Percentiles rank a stretch among this genome's conserved stretches.
Evolutionary conservation across 2,888 invertebrate species (phyloP).

Genomic region (Perizoma flavofasciatum): DNA sequence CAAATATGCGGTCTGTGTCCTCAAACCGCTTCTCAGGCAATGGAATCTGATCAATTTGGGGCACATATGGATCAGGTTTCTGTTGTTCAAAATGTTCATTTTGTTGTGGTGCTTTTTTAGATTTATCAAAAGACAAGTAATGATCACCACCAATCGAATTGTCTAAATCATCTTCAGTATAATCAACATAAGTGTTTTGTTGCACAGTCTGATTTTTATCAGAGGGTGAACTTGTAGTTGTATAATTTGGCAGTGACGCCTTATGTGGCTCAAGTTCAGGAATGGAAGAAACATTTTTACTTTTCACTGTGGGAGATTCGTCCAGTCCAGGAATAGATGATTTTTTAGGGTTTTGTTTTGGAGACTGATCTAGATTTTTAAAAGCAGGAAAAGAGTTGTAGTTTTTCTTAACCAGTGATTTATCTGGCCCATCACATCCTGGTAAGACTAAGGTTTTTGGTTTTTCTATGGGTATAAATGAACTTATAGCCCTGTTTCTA

Average conservation of each 20-base stretch:
- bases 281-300: slow-evolving; percentile 7
- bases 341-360: slow-evolving; percentile 2
- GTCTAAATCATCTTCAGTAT: slow-evolving; percentile 55
- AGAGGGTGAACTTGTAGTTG: not conserved
- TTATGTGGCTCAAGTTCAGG: slow-evolving; percentile 9
- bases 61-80: slow-evolving; percentile 1
- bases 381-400: slow-evolving; percentile 3
- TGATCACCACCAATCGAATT: slow-evolving; percentile 43
- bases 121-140: slow-evolving; percentile 57
- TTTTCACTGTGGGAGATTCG: slow-evolving; percentile 1
- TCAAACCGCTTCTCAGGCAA: slow-evolving; percentile 40
- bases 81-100: slow-evolving; percentile 25
- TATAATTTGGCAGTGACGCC: slow-evolving; percentile 4
- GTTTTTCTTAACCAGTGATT: slow-evolving; percentile 5
- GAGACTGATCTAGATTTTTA: not conserved
- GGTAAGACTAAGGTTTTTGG: slow-evolving; percentile 3
- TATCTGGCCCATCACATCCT: slow-evolving; percentile 5
- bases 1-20: slow-evolving; percentile 60
- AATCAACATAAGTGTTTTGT: slow-evolving; percentile 39
- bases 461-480: slow-evolving; percentile 24
- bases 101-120: slow-evolving; percentile 25
- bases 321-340: slow-evolving; percentile 6
- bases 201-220: slow-evolving; percentile 9
- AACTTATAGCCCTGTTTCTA: slow-evolving; percentile 19
- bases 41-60: slow-evolving; percentile 14